Evolutionary conservation across 2,113 vertebrate species (phyloP), one percentile per base, ranked within the genome.

Genomic region (Triplophysa rosa): DNA sequence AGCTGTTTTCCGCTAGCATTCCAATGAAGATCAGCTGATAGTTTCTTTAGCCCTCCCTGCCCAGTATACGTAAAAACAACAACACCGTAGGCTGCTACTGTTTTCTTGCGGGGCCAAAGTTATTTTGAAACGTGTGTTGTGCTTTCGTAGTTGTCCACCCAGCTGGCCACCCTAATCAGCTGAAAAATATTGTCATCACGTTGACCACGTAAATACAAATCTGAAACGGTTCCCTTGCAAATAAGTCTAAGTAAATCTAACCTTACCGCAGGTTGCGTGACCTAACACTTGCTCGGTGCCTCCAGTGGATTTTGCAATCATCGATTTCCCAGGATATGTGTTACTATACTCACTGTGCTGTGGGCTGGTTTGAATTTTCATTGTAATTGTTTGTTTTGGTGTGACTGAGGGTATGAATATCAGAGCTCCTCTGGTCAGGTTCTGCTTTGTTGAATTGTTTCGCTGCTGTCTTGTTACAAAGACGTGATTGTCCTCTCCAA

Each of bases 301-400:
- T 70, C 6, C 26, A 12, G 19, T 29, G 29, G 64, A 1, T 73
- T 81, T 82, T 77, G 12, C 65, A 64, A 64, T 63, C 16, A 0
- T 3, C 16, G 8, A 62, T 88, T 89, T 87, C 75, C 84, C 80
- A 86, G 78, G 54, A 81, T 84, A 75, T 79, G 67, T 49, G 47
- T 65, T 65, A 54, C 42, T 49, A 23, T 75, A 49, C 40, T 26
- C 56, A 4, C 37, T 3, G 59, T 75, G 72, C 33, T 19, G 19
- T 65, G 74, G 64, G 74, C 24, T n/a, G 47, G 24, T 65, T 77
- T 11, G 26, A 54, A 65, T 52, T 77, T 77, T 65, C 62, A 65
- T 65, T 49, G 14, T 5, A 42, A 65, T 65, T 65, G 62, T 77
- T 77, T 29, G 45, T 77, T 77, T 77, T 77, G 62, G 62, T 77